These are phyloP conservation scores for Allobates femoralis DNA, from an alignment of 2,797 vertebrate genomes.

Conservation along the genomic window DNA sequence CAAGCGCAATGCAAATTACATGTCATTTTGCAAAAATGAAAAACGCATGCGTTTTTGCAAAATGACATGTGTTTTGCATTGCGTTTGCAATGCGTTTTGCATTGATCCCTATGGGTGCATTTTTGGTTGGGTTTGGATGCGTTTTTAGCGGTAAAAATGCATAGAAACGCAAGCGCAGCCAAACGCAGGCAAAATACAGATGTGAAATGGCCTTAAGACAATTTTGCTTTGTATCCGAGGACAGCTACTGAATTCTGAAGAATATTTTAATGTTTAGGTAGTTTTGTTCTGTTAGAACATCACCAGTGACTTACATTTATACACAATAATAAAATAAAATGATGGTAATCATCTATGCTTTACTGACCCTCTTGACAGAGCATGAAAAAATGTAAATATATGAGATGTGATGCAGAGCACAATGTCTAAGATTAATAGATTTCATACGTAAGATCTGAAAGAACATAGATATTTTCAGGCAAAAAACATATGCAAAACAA, in stretches of 20 bases:
- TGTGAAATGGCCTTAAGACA: no score
- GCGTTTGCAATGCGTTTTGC: no score
- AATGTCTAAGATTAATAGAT: conserved; percentile 45
- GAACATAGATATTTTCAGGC: conserved; percentile 36
- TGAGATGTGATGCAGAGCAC: conserved; percentile 39
- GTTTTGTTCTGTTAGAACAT: background rate
- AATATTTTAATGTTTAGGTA: background rate
- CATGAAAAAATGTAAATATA: conserved; percentile 39
- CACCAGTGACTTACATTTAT: background rate
- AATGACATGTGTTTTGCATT: no score
- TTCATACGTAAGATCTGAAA: conserved; percentile 38
- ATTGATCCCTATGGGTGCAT: no score
- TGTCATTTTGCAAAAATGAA: no score
- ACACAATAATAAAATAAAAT: background rate
- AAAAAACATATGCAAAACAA: conserved; percentile 26
- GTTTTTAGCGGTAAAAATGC: no score
- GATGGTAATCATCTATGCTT: conserved; percentile 26
- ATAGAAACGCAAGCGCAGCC: no score
- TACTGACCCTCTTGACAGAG: conserved; percentile 2
- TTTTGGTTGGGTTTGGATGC: no score
- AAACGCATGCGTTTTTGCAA: no score
- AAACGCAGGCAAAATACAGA: no score
- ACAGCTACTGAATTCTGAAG: background rate
- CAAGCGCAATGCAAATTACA: no score
- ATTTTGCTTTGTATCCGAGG: background rate